Conservation (phyloP, 2,797 vertebrate genomes). For the Channa striata region DNA sequence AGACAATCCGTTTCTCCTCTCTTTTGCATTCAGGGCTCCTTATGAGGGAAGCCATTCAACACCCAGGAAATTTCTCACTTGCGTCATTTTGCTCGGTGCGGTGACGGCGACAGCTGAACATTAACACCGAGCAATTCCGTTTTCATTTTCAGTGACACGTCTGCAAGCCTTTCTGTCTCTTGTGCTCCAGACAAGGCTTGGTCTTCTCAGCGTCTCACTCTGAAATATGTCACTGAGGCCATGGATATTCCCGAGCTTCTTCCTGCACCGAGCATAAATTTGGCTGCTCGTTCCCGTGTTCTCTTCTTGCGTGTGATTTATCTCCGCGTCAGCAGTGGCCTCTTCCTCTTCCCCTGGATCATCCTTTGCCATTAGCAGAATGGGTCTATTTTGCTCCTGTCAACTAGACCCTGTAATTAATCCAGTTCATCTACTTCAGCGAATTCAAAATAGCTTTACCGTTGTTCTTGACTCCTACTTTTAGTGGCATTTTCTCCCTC, state of each 20-base stretch:
- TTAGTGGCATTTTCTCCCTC: neutral
- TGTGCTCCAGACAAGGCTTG: neutral
- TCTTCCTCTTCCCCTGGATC: conserved; percentile 9
- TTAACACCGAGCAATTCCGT: conserved; percentile 15
- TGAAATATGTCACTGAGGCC: conserved; percentile 7
- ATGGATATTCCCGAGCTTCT: conserved; percentile 19
- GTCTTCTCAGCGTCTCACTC: conserved; percentile 10
- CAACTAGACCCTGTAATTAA: neutral
- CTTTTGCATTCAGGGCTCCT: conserved; percentile 10
- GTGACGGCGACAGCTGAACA: too few relatives aligned
- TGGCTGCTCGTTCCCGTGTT: neutral
- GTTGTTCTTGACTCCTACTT: neutral
- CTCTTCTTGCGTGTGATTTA: conserved; percentile 31
- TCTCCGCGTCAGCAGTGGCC: conserved; percentile 21
- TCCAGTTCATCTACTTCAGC: conserved; percentile 7
- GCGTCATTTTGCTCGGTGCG: conserved; percentile 8
- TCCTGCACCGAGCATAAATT: conserved; percentile 18
- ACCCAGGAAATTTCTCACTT: conserved; percentile 22
- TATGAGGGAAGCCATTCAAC: conserved; percentile 29
- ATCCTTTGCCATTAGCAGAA: conserved; percentile 9
- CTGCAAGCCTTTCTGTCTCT: conserved; percentile 23
- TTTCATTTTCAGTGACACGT: conserved; percentile 23
- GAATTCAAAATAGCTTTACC: conserved; percentile 1
- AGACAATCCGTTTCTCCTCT: conserved; percentile 39
- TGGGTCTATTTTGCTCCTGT: conserved; percentile 16